Evolutionary conservation across 64 coral and sea anemone genomes (phyloP), one percentile per base, ranked within the genome.

Genomic region (Montipora sp.): DNA sequence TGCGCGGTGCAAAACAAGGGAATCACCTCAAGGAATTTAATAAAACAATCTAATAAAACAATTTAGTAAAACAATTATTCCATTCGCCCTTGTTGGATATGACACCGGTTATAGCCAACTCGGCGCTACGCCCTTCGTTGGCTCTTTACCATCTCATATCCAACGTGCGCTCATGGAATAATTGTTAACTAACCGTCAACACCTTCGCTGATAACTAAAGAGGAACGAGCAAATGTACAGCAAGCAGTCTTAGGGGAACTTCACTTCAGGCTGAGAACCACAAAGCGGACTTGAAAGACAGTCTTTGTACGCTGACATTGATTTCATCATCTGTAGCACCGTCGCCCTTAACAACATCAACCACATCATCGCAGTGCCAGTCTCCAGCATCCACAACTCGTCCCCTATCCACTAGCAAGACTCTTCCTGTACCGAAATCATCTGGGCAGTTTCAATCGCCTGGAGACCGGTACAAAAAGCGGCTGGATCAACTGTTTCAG

Each of bases 401-500:
- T 3, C 24, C 20, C 50, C 50, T 58, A 20, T 59, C 78, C 4
- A 45, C 57, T 61, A 27, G 7, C 23, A 91, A 47, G 51, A 19
- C 71, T 76, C 83, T 83, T 60, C 24, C 50, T 18, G 63, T 76
- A 15, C 90, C 90, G 11, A 91, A 91, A 51, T 73, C 75, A 14
- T 94, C 92, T 48, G 75, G 79, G 14, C 92, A 94, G 59, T 88
- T 94, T 82, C 85, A 94, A 83, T 58, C 87, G 87, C 71, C 48
- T 94, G 92, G 92, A 94, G 88, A 83, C 16, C 50, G n/a, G 70
- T 94, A 50, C 78, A 94, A 20, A 27, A 89, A 83, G 23, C 86
- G 79, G 49, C 77, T 68, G 3, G 69, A 91, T 2, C 48, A 59
- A 16, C 69, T 91, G 1, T 91, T 91, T 91, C 47, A 74, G 16